These are phyloP conservation scores for Brachionus rubens DNA, from an alignment of 1,140 invertebrate genomes.

Conservation along the genomic window DNA sequence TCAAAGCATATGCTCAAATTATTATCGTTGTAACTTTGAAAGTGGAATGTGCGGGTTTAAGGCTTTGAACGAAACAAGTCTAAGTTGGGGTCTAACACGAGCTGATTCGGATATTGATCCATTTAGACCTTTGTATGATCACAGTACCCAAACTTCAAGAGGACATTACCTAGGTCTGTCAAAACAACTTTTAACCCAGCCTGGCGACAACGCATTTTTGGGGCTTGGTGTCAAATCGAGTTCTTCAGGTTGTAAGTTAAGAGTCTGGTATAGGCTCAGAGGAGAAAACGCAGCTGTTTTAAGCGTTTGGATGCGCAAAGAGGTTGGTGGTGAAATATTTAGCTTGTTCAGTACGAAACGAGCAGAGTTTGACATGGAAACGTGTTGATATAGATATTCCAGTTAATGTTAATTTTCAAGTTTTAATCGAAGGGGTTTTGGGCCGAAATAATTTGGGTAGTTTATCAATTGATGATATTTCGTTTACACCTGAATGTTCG, in stretches of 20 bases:
- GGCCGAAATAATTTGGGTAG: slow-evolving; percentile 61
- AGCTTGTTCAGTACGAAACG: background rate
- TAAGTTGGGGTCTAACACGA: background rate
- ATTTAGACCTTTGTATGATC: background rate
- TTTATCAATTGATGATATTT: slow-evolving; percentile 58
- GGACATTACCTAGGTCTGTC: background rate
- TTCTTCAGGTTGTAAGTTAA: background rate
- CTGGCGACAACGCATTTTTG: background rate
- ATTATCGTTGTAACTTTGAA: slow-evolving; percentile 42
- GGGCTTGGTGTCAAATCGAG: background rate
- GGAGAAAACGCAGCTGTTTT: background rate
- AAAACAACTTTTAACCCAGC: background rate
- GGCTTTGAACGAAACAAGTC: background rate
- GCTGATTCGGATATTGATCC: background rate
- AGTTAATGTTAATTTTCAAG: slow-evolving; percentile 46
- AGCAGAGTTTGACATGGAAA: background rate
- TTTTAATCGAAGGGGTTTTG: slow-evolving; percentile 66
- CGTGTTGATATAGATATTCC: background rate
- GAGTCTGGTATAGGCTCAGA: background rate
- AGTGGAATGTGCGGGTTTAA: background rate
- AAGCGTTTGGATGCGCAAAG: background rate
- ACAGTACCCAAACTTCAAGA: background rate
- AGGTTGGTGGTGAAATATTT: background rate
- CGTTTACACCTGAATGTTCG: slow-evolving; percentile 53
- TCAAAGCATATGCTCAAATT: background rate